phyloP scores from a whole-genome alignment of 2,113 vertebrate genomes.

The Aspidoscelis tigris region DNA sequence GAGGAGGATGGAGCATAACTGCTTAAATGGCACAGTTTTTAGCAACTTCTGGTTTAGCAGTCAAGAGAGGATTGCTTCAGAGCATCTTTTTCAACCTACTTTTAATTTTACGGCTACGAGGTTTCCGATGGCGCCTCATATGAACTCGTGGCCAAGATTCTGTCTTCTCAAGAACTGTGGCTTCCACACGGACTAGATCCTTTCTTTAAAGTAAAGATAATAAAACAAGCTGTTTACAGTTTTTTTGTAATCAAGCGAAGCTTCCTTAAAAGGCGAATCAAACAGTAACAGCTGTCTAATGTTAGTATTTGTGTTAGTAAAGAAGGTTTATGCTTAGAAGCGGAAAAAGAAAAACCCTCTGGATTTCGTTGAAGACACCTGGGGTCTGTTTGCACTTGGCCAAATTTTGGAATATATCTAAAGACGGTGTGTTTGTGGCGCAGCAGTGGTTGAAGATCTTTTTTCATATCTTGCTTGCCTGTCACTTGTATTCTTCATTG shows the following conservation, averaged over 20 bases:
- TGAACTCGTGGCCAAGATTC: constrained; percentile 84
- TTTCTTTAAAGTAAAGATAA: constrained; percentile 60
- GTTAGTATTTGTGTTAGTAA: no score
- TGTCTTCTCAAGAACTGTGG: constrained; percentile 88
- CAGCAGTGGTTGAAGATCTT: no score
- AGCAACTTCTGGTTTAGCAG: no score
- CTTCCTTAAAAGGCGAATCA: background rate
- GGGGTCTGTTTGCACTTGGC: no score
- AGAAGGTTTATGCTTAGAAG: no score
- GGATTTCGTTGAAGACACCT: constrained; percentile 8
- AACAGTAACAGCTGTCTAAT: background rate
- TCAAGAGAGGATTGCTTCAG: background rate
- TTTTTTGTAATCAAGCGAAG: fast-evolving
- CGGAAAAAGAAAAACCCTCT: no score
- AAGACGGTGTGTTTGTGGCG: no score
- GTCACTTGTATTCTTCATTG: no score
- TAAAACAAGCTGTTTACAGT: background rate
- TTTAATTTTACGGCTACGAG: constrained; percentile 77
- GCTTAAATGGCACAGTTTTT: no score
- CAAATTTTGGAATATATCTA: no score
- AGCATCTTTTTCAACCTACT: constrained; percentile 67
- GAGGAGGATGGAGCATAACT: no score
- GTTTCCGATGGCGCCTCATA: constrained; percentile 81
- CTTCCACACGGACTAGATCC: constrained; percentile 86
- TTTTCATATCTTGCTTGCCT: no score